Evolutionary conservation across 2,797 vertebrate species (phyloP), one percentile per base, ranked within the genome.

Genomic region (Phalanger gymnotis): DNA sequence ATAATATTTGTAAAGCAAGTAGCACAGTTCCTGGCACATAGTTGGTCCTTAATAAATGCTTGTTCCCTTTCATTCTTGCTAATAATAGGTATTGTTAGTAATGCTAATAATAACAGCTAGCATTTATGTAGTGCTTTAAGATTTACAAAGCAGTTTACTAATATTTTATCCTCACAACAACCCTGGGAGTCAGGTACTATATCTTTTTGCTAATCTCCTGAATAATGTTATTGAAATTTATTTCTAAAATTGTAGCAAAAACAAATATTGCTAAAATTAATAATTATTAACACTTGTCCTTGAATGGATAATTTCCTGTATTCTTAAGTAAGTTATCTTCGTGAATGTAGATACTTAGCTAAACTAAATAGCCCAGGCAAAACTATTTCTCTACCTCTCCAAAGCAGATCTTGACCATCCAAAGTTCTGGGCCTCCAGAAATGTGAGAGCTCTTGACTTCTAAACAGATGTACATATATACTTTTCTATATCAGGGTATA

Each of bases 261-360:
- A 81, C n/a, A 81, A 81, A 25, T 22, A 47, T 81, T 81, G n/a
- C n/a, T 47, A 47, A 81, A 57, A 27, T 28, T 53, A 92, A 66
- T 96, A 90, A 90, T 53, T 5, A 31, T 40, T 53, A 66, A 66
- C 28, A 57, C 47, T 93, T 95, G 58, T 92, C 55, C 40, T 81
- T 81, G 25, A 81, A 81, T 22, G n/a, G n/a, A 81, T 40, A 22
- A 47, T 19, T 81, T 81, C 19, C 66, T 47, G 5, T 81, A 47
- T 81, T 81, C n/a, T 81, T 81, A 81, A 81, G 66, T 81, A 40
- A 81, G 19, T 25, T 40, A 81, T 81, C 47, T 81, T 81, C 47
- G n/a, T 81, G 66, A 81, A 81, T 47, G 40, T 81, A 47, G n/a
- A 81, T 40, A 81, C 34, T 47, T 81, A 47, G 16, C 66, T 81